Percentiles rank a stretch among this genome's conserved stretches.
Conservation (phyloP, 2,113 vertebrate genomes). For the Antigone vipio region DNA sequence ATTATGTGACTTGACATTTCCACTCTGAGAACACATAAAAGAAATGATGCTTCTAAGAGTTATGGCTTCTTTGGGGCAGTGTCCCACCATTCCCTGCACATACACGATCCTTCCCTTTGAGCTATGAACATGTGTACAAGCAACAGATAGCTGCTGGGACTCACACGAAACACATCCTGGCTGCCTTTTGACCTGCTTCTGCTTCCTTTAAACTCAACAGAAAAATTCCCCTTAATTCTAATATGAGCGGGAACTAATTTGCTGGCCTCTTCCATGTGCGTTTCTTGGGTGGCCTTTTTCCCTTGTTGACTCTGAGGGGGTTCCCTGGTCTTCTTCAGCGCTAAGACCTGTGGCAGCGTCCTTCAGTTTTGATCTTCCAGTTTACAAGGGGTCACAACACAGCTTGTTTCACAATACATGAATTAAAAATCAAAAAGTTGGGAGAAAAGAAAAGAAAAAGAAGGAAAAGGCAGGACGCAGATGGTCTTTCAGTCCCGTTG, state of each 20-base stretch:
- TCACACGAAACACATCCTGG: neutral
- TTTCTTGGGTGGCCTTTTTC: slow-evolving; percentile 13
- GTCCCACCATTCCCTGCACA: neutral
- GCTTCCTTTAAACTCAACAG: slow-evolving; percentile 25
- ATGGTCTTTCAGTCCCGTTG: neutral
- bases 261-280: neutral
- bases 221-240: slow-evolving; percentile 44
- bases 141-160: neutral
- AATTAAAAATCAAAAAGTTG: neutral
- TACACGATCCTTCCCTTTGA: neutral
- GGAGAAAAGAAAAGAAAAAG: fast-evolving
- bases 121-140: neutral
- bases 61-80: neutral
- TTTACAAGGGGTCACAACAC: neutral
- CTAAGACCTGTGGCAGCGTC: neutral
- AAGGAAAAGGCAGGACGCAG: neutral
- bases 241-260: neutral
- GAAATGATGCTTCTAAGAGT: neutral
- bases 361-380: neutral
- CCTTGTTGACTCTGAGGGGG: neutral
- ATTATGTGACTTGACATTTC: neutral
- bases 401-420: neutral
- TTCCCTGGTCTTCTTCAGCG: neutral
- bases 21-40: neutral
- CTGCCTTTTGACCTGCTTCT: slow-evolving; percentile 20